Evolutionary conservation across 2,113 vertebrate species (phyloP), one percentile per base, ranked within the genome.

Genomic region (Cinclus cinclus): DNA sequence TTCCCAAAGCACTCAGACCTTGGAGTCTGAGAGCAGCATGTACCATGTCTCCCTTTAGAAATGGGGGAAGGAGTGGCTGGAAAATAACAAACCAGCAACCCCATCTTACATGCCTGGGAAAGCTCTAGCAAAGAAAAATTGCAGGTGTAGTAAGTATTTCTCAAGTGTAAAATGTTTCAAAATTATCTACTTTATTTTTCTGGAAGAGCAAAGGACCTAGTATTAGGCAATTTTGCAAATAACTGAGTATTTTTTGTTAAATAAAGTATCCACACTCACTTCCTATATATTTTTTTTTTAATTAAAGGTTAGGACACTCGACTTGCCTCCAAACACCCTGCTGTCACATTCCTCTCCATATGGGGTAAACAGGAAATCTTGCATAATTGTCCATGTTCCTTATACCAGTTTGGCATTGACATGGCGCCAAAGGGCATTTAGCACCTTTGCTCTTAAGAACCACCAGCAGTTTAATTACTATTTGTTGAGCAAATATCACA

Each of bases 341-440:
- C 73, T 11, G 22, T 83, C 75, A 52, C 68, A 76, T 87, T 94
- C 86, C 80, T 90, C 68, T 95, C 70, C 69, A 86, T 49, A 59
- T 41, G 24, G 47, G 39, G 80, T 94, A 94, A 94, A 95, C 91
- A 96, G 94, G 95, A 97, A 90, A 84, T 91, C 65, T 86, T 96
- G 76, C 78, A 60, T 84, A 90, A 94, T 53, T 92, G 64, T 47
- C 79, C 53, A 17, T 53, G 59, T 69, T 73, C 77, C 47, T 82
- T 89, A n/a, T 49, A 75, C 59, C 71, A 79, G 44, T 53, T 81
- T 86, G 81, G 21, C 75, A 71, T 4, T 35, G 64, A 76, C n/a
- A 25, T 4, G 14, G 33, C 86, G 82, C 60, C 91, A 86, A 59
- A 56, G 33, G 47, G 25, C 76, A 73, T 92, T 95, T 90, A 80